Percentiles rank a stretch among this genome's conserved stretches.
Evolutionary conservation across 2,113 vertebrate genomes (phyloP).

Genomic region (Toxostoma redivivum): DNA sequence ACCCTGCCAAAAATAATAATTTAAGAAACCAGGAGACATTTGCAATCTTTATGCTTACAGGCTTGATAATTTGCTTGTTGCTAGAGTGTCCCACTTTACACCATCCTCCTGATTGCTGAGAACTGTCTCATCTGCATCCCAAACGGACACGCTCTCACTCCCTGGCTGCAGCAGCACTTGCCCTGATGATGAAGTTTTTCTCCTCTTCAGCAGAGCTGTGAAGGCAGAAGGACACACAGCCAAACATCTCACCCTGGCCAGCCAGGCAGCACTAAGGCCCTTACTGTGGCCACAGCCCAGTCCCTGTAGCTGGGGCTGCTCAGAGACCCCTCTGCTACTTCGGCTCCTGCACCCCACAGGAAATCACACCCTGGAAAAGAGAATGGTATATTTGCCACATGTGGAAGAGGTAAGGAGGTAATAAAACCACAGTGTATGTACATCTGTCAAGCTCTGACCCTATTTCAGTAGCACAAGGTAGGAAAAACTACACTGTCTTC

Average conservation of each 20-base stretch:
- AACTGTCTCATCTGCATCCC: slow-evolving; percentile 53
- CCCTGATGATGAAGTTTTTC: slow-evolving; percentile 32
- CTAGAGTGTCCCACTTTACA: slow-evolving; percentile 71
- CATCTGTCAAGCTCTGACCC: background rate
- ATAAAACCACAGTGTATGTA: background rate
- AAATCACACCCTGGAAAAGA: background rate
- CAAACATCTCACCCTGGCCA: background rate
- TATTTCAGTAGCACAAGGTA: background rate
- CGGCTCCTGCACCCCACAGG: background rate
- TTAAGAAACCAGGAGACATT: slow-evolving; percentile 85
- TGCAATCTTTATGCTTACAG: slow-evolving; percentile 83
- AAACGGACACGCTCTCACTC: background rate
- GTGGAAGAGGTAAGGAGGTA: background rate
- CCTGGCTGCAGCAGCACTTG: slow-evolving; percentile 26
- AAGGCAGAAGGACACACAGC: background rate
- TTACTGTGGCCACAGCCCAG: background rate
- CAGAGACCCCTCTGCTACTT: background rate
- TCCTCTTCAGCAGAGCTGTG: slow-evolving; percentile 21
- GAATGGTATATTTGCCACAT: rapidly evolving
- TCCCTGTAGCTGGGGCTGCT: background rate
- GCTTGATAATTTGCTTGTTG: slow-evolving; percentile 79
- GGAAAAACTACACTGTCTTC: rapidly evolving
- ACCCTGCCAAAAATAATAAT: slow-evolving; percentile 95
- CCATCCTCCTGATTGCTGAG: slow-evolving; percentile 19
- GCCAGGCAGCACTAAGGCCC: background rate